Evolutionary conservation across 2,797 vertebrate genomes (phyloP).

Genomic region (Lepilemur septentrionalis): DNA sequence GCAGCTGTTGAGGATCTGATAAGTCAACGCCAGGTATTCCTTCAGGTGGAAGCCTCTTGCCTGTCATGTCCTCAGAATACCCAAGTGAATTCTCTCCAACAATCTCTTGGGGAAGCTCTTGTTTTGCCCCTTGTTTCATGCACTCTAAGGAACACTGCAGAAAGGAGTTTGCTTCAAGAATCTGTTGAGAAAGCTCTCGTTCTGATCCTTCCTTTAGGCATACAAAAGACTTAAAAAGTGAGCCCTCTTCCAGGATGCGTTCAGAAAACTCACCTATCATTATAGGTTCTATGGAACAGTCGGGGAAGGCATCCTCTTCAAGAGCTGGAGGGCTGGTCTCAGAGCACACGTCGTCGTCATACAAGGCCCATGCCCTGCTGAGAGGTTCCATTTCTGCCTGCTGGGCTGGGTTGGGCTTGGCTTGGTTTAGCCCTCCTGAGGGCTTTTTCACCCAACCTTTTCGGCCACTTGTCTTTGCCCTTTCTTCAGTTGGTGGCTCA

Average conservation of each 20-base stretch:
- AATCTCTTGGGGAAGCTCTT: constrained; percentile 81
- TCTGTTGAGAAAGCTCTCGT: not conserved
- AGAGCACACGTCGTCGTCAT: accelerated
- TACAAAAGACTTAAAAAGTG: constrained; percentile 7
- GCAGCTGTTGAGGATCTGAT: constrained; percentile 92
- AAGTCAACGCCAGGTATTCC: constrained; percentile 91
- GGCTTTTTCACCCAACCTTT: not conserved
- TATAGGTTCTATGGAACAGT: constrained; percentile 63
- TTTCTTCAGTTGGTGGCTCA: not conserved
- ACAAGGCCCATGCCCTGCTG: accelerated
- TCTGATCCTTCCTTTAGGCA: not conserved
- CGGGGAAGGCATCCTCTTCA: not conserved
- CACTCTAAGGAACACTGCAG: not conserved
- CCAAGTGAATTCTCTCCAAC: constrained; percentile 91
- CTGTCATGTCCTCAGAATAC: constrained; percentile 92
- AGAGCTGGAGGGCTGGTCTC: not conserved
- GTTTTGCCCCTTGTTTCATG: too few relatives aligned
- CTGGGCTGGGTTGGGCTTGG: not conserved
- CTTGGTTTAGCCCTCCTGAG: accelerated
- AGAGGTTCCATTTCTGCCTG: not conserved
- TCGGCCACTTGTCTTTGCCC: accelerated
- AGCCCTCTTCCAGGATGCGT: not conserved
- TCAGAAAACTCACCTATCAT: constrained; percentile 58
- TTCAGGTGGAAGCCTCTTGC: constrained; percentile 92
- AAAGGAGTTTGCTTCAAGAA: not conserved